phyloP scores from a whole-genome alignment of 2,888 invertebrate genomes.

The Trichogramma dendrolimi region DNA sequence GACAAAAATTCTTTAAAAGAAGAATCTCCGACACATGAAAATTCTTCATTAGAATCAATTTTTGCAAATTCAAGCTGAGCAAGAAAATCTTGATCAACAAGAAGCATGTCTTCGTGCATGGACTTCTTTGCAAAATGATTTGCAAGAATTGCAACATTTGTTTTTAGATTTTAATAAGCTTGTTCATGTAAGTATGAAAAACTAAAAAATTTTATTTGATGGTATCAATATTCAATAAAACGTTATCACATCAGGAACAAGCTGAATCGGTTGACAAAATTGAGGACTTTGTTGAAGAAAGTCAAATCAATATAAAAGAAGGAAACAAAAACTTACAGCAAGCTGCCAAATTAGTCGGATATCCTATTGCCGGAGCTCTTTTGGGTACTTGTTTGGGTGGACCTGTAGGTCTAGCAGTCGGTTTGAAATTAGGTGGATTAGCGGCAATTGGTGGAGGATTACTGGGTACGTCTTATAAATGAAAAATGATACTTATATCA shows the following conservation, averaged over 20 bases:
- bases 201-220: neutral
- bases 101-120: slow-evolving; percentile 62
- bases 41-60: slow-evolving; percentile 34
- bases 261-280: slow-evolving; percentile 59
- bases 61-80: slow-evolving; percentile 47
- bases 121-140: slow-evolving; percentile 64
- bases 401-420: slow-evolving; percentile 68
- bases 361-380: slow-evolving; percentile 69
- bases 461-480: slow-evolving; percentile 53
- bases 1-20: slow-evolving; percentile 29
- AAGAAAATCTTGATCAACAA: slow-evolving; percentile 50
- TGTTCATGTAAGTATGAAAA: slow-evolving; percentile 47
- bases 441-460: slow-evolving; percentile 66
- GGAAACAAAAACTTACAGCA: slow-evolving; percentile 58
- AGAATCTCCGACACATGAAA: slow-evolving; percentile 28
- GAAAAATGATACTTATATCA: neutral
- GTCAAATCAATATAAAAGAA: slow-evolving; percentile 59
- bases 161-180: slow-evolving; percentile 59
- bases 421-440: slow-evolving; percentile 68
- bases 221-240: neutral
- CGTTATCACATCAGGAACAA: slow-evolving; percentile 54
- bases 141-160: slow-evolving; percentile 66
- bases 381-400: slow-evolving; percentile 69
- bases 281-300: slow-evolving; percentile 60
- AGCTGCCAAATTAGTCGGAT: slow-evolving; percentile 61